phyloP scores from a whole-genome alignment of 1,140 invertebrate genomes.

The Marisa cornuarietis region DNA sequence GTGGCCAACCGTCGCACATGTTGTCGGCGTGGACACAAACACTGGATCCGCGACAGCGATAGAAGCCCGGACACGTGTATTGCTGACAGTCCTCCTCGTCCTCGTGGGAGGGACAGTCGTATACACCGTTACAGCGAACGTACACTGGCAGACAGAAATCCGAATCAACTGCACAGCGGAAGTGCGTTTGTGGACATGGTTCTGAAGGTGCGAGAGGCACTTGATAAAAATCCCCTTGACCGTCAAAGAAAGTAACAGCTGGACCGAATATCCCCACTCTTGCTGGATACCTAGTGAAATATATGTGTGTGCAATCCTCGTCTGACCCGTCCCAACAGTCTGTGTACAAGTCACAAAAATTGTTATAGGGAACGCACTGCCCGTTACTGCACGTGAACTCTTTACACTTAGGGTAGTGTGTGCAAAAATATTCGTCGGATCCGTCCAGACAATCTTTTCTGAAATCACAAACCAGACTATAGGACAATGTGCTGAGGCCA shows the following conservation, averaged over 20 bases:
- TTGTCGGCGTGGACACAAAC: not conserved
- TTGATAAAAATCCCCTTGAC: not conserved
- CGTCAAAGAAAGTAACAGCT: not conserved
- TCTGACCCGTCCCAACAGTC: constrained; percentile 5
- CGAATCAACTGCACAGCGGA: not conserved
- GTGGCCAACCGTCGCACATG: constrained; percentile 13
- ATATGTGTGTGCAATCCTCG: not conserved
- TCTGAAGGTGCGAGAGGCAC: not conserved
- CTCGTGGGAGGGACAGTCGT: constrained; percentile 1
- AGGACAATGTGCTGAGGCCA: not conserved
- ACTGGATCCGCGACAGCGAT: not conserved
- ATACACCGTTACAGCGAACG: not conserved
- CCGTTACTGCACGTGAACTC: not conserved
- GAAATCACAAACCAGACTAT: not conserved
- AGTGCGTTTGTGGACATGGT: not conserved
- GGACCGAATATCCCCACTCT: no score
- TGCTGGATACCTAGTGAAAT: not conserved
- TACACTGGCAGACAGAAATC: constrained; percentile 6
- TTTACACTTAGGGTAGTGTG: not conserved
- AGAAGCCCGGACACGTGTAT: not conserved
- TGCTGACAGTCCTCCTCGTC: constrained; percentile 1
- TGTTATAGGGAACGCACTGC: not conserved
- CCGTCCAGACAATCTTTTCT: not conserved
- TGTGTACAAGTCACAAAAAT: not conserved
- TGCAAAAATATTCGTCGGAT: not conserved